phyloP scores from a whole-genome alignment of 2,888 invertebrate species.

The Sialis lutaria region DNA sequence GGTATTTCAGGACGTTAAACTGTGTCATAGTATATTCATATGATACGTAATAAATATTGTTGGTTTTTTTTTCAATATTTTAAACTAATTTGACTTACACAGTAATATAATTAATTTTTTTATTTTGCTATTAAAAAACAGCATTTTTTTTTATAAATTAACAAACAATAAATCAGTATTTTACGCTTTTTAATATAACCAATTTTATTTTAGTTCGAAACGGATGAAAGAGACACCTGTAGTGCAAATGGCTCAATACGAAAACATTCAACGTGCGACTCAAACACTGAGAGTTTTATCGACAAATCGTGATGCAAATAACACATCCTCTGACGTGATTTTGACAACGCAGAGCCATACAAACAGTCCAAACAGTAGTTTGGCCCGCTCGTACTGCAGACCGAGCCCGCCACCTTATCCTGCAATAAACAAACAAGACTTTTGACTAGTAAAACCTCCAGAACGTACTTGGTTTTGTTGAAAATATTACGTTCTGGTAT shows the following conservation, averaged over 20 bases:
- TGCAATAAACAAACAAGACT: slow-evolving; percentile 32
- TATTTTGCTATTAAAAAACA: background rate
- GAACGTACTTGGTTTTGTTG: slow-evolving; percentile 35
- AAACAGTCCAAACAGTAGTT: slow-evolving; percentile 22
- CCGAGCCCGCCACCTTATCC: slow-evolving; percentile 42
- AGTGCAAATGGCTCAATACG: slow-evolving; percentile 45
- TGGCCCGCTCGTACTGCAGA: slow-evolving; percentile 24
- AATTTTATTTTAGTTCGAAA: slow-evolving; percentile 19
- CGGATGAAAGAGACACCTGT: slow-evolving; percentile 27
- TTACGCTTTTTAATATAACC: background rate
- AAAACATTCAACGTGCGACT: slow-evolving; percentile 35
- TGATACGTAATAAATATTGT: too few species aligned
- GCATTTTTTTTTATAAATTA: slow-evolving; percentile 6
- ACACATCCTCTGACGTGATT: slow-evolving; percentile 18
- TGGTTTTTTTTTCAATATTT: background rate
- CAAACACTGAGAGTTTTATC: slow-evolving; percentile 41
- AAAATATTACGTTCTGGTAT: slow-evolving; percentile 6
- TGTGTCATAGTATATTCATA: too few species aligned
- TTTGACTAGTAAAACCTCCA: slow-evolving; percentile 33
- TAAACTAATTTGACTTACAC: too few species aligned
- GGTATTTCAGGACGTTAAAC: too few species aligned
- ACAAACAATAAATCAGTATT: too few species aligned
- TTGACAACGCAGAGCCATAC: slow-evolving; percentile 19
- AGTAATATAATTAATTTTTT: background rate
- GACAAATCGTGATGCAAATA: slow-evolving; percentile 21